Conservation (phyloP, 2,888 invertebrate genomes). For the Epinotia ramella region DNA sequence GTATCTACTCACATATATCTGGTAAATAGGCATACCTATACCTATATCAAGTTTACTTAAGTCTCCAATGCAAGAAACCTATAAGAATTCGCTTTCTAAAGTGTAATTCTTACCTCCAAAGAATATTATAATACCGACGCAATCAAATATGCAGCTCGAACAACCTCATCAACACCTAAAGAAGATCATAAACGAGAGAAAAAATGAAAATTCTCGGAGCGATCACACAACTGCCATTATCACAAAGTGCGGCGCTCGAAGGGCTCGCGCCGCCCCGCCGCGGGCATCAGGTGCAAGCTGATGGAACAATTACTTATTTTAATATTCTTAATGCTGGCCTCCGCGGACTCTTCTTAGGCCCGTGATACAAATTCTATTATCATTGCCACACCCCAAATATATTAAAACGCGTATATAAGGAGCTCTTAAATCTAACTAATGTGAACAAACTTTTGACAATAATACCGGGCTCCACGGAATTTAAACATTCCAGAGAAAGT, state of each 20-base stretch:
- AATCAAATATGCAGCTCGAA: constrained; percentile 27
- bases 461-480: constrained; percentile 7
- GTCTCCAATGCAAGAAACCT: not conserved
- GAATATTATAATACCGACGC: not conserved
- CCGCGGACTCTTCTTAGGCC: constrained; percentile 62
- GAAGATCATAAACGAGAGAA: constrained; percentile 30
- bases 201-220: constrained; percentile 46
- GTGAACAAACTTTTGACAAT: constrained; percentile 15
- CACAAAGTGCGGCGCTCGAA: constrained; percentile 62
- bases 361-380: constrained; percentile 64
- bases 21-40: not conserved
- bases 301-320: constrained; percentile 81
- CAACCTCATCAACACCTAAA: constrained; percentile 30
- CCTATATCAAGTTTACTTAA: not conserved
- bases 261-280: constrained; percentile 46
- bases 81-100: not conserved
- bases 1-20: not conserved
- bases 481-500: constrained; percentile 46
- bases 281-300: constrained; percentile 76
- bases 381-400: constrained; percentile 33
- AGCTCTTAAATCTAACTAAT: constrained; percentile 19
- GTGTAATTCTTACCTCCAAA: constrained; percentile 2
- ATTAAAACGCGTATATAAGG: constrained; percentile 8
- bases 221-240: constrained; percentile 67
- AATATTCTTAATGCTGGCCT: constrained; percentile 77